Evolutionary conservation across 2,113 vertebrate genomes (phyloP), one percentile per base, ranked within the genome.

Genomic region (Lutjanus erythropterus): DNA sequence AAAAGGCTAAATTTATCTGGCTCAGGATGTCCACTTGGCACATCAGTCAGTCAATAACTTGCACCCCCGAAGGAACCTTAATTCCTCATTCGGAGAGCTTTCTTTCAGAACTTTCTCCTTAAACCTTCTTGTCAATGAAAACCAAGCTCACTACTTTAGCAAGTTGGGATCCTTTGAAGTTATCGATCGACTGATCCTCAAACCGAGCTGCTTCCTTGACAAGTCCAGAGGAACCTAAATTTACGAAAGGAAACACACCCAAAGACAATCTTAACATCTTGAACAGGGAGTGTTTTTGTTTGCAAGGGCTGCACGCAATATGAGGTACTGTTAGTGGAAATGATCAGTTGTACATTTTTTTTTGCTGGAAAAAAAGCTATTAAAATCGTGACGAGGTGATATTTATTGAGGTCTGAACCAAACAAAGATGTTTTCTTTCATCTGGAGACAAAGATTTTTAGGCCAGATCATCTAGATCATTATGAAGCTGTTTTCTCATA

Each of bases 1-100:
- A 80, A 90, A 86, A 59, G 70, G 42, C 77, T 81, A 71, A 83
- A 72, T 86, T 72, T 85, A 81, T 83, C 85, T 65, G 41, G 35
- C 44, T 58, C 46, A 65, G 60, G 68, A 83, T 69, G 60, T 23
- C 2, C 46, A 56, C 25, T 44, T 29, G 46, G 6, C 31, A 33
- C 5, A 47, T 68, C 10, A 69, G 19, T 66, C 58, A 50, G 14
- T 75, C 18, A 46, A 44, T 50, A 31, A 41, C 8, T 35, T 46
- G 31, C 21, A 56, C 35, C 42, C 46, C 0, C 7, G 37, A 55
- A 68, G n/a, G 5, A 33, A 2, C 25, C 5, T 50, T 21, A 10
- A 37, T 12, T 71, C 16, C 31, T 55, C 10, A 29, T 25, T 31
- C 49, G 11, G 16, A 21, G 71, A 49, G 58, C 19, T 3, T 44